A percentile compares a stretch with the other conserved stretches of the same genome.
phyloP scores from a whole-genome alignment of 2,888 invertebrate species.

The Saturnia japonica region DNA sequence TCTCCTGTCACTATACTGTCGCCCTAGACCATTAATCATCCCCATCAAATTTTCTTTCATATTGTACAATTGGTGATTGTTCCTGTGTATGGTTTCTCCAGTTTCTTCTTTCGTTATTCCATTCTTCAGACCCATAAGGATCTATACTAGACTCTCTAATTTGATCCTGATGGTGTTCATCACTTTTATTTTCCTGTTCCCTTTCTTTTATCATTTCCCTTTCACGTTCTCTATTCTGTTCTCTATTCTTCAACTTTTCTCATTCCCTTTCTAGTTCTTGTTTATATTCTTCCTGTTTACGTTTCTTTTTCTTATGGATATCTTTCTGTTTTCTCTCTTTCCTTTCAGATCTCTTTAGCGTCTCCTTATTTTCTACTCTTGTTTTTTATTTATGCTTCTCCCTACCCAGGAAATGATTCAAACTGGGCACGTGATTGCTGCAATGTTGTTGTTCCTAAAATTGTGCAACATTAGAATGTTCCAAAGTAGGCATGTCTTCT shows the following conservation, averaged over 20 bases:
- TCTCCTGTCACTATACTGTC: neutral
- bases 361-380: neutral
- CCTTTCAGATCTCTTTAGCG: constrained; percentile 23
- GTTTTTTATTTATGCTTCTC: neutral
- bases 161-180: neutral
- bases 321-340: constrained; percentile 57
- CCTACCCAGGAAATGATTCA: neutral
- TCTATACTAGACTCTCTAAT: neutral
- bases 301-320: constrained; percentile 44
- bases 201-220: too few relatives aligned
- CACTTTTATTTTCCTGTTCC: neutral
- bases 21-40: neutral
- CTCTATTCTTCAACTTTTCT: too few relatives aligned
- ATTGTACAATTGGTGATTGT: neutral
- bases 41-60: neutral
- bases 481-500: neutral
- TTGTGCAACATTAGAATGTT: neutral
- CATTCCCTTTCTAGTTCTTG: too few relatives aligned
- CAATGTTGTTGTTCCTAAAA: neutral
- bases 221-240: too few relatives aligned
- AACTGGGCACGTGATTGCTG: neutral
- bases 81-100: neutral
- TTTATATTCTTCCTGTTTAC: constrained; percentile 32
- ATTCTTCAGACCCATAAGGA: neutral
- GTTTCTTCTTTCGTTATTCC: neutral